These are phyloP conservation scores for Diadromus collaris DNA, from an alignment of 2,888 invertebrate species.

Conservation along the genomic window DNA sequence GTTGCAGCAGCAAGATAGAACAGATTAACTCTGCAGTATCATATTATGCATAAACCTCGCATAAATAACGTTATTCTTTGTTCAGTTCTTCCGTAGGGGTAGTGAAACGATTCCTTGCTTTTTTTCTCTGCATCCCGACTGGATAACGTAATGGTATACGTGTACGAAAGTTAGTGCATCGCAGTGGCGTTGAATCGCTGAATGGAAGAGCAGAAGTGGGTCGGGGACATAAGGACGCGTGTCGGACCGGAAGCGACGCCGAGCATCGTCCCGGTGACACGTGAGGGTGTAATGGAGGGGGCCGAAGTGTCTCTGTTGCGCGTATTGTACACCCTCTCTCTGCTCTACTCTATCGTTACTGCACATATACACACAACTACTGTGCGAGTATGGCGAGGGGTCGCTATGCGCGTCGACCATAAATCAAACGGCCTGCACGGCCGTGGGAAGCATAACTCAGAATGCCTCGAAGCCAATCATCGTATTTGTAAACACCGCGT, in stretches of 20 bases:
- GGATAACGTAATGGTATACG: slow-evolving; percentile 9
- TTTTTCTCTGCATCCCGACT: slow-evolving; percentile 17
- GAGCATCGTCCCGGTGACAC: slow-evolving; percentile 76
- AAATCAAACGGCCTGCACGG: slow-evolving; percentile 73
- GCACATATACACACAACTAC: slow-evolving; percentile 21
- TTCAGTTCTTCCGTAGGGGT: slow-evolving; percentile 6
- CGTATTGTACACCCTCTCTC: slow-evolving; percentile 4
- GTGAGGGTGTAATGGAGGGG: slow-evolving; percentile 68
- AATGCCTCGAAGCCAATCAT: slow-evolving; percentile 69
- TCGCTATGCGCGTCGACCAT: slow-evolving; percentile 64
- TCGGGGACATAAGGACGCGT: slow-evolving; percentile 72
- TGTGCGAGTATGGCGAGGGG: slow-evolving; percentile 62
- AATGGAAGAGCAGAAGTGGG: slow-evolving; percentile 54
- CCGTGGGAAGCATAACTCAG: slow-evolving; percentile 76
- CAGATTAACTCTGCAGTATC: neutral
- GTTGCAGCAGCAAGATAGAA: neutral
- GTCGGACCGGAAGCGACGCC: slow-evolving; percentile 74
- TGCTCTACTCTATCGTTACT: slow-evolving; percentile 50
- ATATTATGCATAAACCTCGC: slow-evolving; percentile 8
- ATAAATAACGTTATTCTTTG: slow-evolving; percentile 28
- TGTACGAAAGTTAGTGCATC: neutral
- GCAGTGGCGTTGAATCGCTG: slow-evolving; percentile 32
- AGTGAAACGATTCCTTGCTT: neutral
- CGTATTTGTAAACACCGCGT: slow-evolving; percentile 55
- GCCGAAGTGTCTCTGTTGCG: slow-evolving; percentile 37